Base-by-base conservation (phyloP, 2,797 vertebrate species). In the Chromobotia macracanthus region DNA sequence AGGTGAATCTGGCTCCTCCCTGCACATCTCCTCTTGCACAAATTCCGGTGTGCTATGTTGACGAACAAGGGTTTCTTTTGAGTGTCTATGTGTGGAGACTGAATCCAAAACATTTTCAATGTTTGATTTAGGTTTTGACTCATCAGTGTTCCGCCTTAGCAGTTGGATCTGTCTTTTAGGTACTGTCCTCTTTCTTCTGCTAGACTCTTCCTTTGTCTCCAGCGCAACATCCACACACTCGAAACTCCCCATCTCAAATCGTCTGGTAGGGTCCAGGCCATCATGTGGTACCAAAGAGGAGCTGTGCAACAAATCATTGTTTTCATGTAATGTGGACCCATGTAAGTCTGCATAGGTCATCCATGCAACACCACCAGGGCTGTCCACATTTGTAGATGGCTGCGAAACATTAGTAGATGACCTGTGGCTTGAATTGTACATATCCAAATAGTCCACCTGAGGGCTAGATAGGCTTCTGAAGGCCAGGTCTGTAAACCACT, bases 151-250 rank as follows among this genome's bases (percentile, higher is more conserved):
- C 75, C 90, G 93, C 75, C 93, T 94, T 80, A 96, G 96, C 58
- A 99, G 92, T 87, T 96, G 95, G 76, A 99, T 99, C 90, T 98
- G 96, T 80, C 97, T 94, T 86, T 99, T 99, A 46, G 96, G 97
- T 48, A 99, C 97, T 0, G 95, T 96, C 89, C 94, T 95, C 87
- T 93, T 93, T 83, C 91, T 90, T 79, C 84, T 94, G 56, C 88
- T 94, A 76, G 82, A 84, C 79, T 95, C 87, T 23, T 93, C 91
- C 7, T 89, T 82, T 19, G 87, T 95, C 88, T 99, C 96, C 84
- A 97, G 84, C 0, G 93, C 94, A 81, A 97, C 94, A 23, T 97
- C 96, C 78, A 97, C 92, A 4, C 96, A 97, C 83, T 97, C 96
- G 87, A 93, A 95, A 86, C 90, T 93, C 5, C 89, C 92, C 86